Percentiles rank a stretch among this genome's conserved stretches.
Conservation (phyloP, 92 coral and sea anemone genomes). For the Plumapathes pennacea region DNA sequence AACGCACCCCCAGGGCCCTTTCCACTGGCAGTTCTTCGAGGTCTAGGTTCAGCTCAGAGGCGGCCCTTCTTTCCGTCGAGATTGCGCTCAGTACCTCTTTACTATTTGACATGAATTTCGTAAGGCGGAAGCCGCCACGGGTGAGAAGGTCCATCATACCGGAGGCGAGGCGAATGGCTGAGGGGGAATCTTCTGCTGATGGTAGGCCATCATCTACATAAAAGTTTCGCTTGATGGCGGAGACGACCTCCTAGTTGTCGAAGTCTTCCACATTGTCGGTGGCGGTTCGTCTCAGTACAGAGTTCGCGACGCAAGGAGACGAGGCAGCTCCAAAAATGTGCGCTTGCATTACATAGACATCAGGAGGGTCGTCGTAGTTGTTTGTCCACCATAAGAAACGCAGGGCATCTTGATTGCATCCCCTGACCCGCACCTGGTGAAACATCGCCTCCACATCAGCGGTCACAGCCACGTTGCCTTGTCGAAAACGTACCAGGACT, state of each 20-base stretch:
- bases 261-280: constrained; percentile 43
- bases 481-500: constrained; percentile 48
- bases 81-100: constrained; percentile 24
- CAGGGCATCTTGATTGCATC: constrained; percentile 50
- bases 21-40: constrained; percentile 43
- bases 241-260: constrained; percentile 22
- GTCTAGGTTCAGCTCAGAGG: constrained; percentile 29
- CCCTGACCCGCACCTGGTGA: constrained; percentile 50
- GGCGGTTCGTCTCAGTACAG: constrained; percentile 40
- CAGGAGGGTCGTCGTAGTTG: constrained; percentile 23
- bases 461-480: constrained; percentile 37
- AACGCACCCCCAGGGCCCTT: constrained; percentile 41
- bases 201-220: constrained; percentile 52
- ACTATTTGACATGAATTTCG: constrained; percentile 33
- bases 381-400: constrained; percentile 61
- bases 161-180: constrained; percentile 29
- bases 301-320: constrained; percentile 55
- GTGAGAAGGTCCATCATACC: constrained; percentile 32
- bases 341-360: constrained; percentile 46
- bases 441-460: constrained; percentile 65
- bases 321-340: constrained; percentile 63
- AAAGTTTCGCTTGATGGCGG: constrained; percentile 47
- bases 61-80: constrained; percentile 9
- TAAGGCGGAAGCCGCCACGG: constrained; percentile 48
- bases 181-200: constrained; percentile 15